Base-by-base conservation (phyloP, 2,888 invertebrate genomes). In the Apotomis turbidana region DNA sequence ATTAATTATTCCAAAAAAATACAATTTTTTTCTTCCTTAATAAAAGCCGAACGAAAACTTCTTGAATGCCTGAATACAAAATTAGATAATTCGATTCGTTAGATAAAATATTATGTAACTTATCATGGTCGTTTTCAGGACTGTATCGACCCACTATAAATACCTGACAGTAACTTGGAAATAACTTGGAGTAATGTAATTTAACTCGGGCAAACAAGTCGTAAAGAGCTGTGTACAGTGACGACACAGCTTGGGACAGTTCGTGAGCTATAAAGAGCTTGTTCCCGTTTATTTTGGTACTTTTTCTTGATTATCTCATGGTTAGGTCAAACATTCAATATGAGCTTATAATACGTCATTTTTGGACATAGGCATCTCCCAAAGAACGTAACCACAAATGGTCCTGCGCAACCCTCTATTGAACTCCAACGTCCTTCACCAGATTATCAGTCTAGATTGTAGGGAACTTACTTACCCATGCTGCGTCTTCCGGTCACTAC, bases 161-260 rank as follows among this genome's bases (percentile, higher is more conserved):
- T 70, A 70, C 59, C 44, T 69, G 69, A 57, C 49, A 55, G 61
- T 61, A 60, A 61, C 64, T 64, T 54, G 55, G 60, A 55, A 55
- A 57, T 61, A 71, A 57, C 71, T 49, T 67, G 41, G 60, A n/a
- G 67, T 57, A 41, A 71, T 67, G 15, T 49, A 41, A 61, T 61
- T 67, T 44, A 55, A 61, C 55, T 67, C 61, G 36, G 49, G 60
- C 71, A 71, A 71, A 71, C 55, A 71, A 63, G 60, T 67, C 71
- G 71, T 71, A 71, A 71, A 67, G 52, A 51, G 46, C 38, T 55
- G 10, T 51, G 49, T 59, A 4, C 13, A n/a, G 55, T 70, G 70
- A 70, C 62, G 70, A 58, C 67, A 58, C 49, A 13, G 12, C 9
- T 41, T 15, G 41, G 13, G 15, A 41, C 6, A 41, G 10, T 49